These are phyloP conservation scores for Tenualosa thibaudeaui DNA, from an alignment of 2,797 vertebrate genomes.

Conservation along the genomic window DNA sequence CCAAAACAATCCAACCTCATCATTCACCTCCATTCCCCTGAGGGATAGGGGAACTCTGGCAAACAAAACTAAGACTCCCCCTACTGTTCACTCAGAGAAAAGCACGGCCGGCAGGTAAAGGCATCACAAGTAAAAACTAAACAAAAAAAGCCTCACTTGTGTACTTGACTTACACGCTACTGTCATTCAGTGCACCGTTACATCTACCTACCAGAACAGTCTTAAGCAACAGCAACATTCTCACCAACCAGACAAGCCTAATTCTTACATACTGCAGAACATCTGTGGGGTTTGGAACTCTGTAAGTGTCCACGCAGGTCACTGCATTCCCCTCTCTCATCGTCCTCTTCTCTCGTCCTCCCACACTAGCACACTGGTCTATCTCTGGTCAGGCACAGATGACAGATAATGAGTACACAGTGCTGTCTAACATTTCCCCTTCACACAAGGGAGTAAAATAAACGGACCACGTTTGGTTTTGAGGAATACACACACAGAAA, in stretches of 20 bases:
- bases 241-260: background rate
- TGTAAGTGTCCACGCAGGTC: background rate
- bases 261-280: background rate
- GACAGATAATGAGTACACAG: conserved; percentile 24
- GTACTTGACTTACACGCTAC: conserved; percentile 13
- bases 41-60: background rate
- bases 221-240: conserved; percentile 3
- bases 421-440: background rate
- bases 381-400: conserved; percentile 9
- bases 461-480: background rate
- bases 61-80: background rate
- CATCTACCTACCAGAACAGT: conserved; percentile 14
- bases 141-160: conserved; percentile 8
- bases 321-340: background rate
- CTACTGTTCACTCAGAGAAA: background rate
- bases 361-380: conserved; percentile 4
- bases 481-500: background rate
- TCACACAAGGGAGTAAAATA: background rate
- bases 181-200: background rate
- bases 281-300: background rate
- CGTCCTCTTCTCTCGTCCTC: background rate
- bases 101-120: conserved; percentile 14
- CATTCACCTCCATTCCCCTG: background rate
- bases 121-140: background rate
- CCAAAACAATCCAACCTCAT: conserved; percentile 17